Percentiles rank a stretch among this genome's conserved stretches.
These are phyloP conservation scores for Muntiacus reevesi DNA, from an alignment of 2,113 vertebrate species.

Conservation along the genomic window DNA sequence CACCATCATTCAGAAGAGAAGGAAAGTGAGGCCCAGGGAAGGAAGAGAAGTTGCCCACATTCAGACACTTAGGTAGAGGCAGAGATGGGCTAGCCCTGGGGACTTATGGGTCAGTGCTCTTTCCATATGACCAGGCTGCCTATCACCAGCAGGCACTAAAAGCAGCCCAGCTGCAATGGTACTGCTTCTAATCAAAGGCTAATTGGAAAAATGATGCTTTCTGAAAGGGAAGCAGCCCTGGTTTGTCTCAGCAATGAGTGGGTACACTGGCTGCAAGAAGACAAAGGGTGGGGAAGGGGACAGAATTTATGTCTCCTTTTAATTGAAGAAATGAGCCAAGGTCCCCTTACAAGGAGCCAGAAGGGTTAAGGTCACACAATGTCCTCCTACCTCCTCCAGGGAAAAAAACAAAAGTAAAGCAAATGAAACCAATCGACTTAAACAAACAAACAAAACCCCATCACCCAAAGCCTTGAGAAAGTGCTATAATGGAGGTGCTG, in stretches of 20 bases:
- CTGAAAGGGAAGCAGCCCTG: conserved; percentile 54
- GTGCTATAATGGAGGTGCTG: background rate
- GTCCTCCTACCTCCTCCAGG: background rate
- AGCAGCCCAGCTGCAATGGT: background rate
- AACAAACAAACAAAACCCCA: background rate
- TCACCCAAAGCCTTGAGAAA: background rate
- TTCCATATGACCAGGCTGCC: background rate
- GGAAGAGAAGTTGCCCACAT: background rate
- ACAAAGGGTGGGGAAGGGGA: conserved; percentile 27
- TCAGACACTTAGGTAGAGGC: background rate
- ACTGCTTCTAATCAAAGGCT: conserved; percentile 66
- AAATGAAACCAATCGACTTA: background rate
- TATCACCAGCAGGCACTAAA: background rate
- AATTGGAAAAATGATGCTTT: conserved; percentile 63
- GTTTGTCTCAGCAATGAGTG: conserved; percentile 62
- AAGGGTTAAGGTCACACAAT: conserved; percentile 23
- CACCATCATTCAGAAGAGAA: conserved; percentile 21
- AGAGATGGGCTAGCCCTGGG: background rate
- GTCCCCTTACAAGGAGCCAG: background rate
- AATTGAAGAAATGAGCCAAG: conserved; percentile 64
- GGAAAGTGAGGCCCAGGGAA: background rate
- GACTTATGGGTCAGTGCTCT: background rate
- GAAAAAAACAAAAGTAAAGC: background rate
- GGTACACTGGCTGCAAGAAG: conserved; percentile 10
- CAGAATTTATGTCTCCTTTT: conserved; percentile 63